Evolutionary conservation across 1,140 invertebrate species (phyloP).

Genomic region (Archegozetes longisetosus): DNA sequence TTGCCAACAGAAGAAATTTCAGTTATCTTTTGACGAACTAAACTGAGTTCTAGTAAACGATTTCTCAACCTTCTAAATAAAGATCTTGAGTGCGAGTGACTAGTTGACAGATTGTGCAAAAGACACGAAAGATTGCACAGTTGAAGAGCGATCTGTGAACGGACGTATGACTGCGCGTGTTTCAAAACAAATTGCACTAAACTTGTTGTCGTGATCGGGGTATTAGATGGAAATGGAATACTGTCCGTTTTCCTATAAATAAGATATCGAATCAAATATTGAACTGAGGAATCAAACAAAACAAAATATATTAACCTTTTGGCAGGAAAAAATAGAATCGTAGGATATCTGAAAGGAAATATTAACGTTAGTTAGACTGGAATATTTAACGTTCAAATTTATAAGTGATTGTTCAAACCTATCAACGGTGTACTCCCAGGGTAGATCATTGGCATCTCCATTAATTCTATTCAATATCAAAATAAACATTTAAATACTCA

Average conservation of each 20-base stretch:
- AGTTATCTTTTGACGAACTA: neutral
- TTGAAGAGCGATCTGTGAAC: neutral
- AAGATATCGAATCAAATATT: neutral
- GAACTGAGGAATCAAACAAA: neutral
- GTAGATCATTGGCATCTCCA: constrained; percentile 57
- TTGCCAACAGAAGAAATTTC: neutral
- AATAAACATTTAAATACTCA: neutral
- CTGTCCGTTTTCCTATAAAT: constrained; percentile 51
- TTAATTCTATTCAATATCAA: constrained; percentile 39
- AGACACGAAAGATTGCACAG: neutral
- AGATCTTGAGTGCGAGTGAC: neutral
- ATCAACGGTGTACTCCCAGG: constrained; percentile 58
- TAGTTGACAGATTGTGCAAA: neutral
- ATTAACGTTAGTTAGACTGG: neutral
- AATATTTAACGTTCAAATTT: neutral
- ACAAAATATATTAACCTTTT: constrained; percentile 33
- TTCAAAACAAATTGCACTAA: constrained; percentile 52
- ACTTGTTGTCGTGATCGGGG: constrained; percentile 46
- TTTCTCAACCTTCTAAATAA: neutral
- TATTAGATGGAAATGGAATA: constrained; percentile 43
- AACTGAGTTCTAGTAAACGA: neutral
- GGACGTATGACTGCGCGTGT: constrained; percentile 27
- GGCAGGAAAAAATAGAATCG: constrained; percentile 52
- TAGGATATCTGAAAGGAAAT: constrained; percentile 39
- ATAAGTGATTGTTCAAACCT: constrained; percentile 12